These are phyloP conservation scores for Tenualosa thibaudeaui DNA, from an alignment of 2,797 vertebrate species.

Conservation along the genomic window DNA sequence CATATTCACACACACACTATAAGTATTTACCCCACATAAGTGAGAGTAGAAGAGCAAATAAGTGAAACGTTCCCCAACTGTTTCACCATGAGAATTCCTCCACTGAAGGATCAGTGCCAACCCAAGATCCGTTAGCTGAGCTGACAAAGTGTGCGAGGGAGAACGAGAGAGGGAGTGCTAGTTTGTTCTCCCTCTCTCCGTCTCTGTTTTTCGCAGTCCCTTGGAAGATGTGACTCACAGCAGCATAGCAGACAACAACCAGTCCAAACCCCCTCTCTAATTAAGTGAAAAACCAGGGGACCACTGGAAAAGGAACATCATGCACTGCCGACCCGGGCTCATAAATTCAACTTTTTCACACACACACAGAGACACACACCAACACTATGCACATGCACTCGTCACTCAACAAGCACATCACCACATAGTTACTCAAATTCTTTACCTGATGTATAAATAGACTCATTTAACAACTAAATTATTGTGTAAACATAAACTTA, in stretches of 20 bases:
- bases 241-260: slow-evolving; percentile 39
- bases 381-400: neutral
- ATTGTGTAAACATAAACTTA: neutral
- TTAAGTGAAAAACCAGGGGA: slow-evolving; percentile 37
- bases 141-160: slow-evolving; percentile 7
- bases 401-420: neutral
- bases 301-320: slow-evolving; percentile 33
- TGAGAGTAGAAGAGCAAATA: slow-evolving; percentile 25
- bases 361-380: neutral
- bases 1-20: neutral
- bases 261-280: slow-evolving; percentile 61
- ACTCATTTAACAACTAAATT: neutral
- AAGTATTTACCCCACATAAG: slow-evolving; percentile 10
- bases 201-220: slow-evolving; percentile 28
- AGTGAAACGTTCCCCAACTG: slow-evolving; percentile 27
- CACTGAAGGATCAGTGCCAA: neutral
- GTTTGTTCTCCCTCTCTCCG: slow-evolving; percentile 18
- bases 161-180: neutral
- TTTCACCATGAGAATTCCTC: neutral
- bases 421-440: neutral
- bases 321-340: neutral
- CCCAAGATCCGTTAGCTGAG: neutral
- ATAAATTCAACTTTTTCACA: neutral
- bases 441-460: neutral
- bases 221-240: slow-evolving; percentile 74